These are phyloP conservation scores for Corvus moneduloides DNA, from an alignment of 2,113 vertebrate genomes.

Conservation along the genomic window DNA sequence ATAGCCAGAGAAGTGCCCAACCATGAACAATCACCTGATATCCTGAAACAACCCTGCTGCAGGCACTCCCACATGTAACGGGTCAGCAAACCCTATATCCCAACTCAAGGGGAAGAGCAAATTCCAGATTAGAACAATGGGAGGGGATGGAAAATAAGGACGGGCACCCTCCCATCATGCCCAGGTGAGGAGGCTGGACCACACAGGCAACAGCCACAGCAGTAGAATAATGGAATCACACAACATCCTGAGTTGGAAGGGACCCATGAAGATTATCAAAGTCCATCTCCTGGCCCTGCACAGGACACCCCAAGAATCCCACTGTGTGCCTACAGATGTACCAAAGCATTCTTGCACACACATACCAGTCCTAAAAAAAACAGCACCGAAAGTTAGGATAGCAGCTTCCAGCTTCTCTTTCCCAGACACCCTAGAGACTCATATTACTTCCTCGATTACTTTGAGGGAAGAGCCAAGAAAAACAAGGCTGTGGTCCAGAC, in stretches of 20 bases:
- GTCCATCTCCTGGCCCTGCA: background rate
- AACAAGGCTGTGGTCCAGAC: background rate
- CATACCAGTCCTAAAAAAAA: background rate
- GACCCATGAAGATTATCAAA: background rate
- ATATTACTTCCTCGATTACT: background rate
- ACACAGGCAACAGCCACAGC: background rate
- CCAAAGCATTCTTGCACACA: background rate
- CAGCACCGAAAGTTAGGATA: background rate
- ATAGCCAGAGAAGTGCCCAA: background rate
- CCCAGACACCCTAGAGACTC: background rate
- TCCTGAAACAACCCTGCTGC: background rate
- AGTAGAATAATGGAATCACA: background rate
- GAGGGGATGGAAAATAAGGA: background rate
- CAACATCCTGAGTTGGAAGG: background rate
- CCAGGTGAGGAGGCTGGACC: background rate
- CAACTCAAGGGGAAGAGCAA: background rate
- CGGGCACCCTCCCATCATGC: rapidly evolving
- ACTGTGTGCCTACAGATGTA: rapidly evolving
- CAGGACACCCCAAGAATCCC: background rate
- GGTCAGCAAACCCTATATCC: background rate
- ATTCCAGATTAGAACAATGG: background rate
- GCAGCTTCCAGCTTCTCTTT: background rate
- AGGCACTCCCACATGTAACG: rapidly evolving
- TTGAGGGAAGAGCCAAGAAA: background rate
- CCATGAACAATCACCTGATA: background rate